Percentiles rank a stretch among this genome's conserved stretches.
Evolutionary conservation across 2,888 invertebrate species (phyloP).

Genomic region (Limenitis camilla): DNA sequence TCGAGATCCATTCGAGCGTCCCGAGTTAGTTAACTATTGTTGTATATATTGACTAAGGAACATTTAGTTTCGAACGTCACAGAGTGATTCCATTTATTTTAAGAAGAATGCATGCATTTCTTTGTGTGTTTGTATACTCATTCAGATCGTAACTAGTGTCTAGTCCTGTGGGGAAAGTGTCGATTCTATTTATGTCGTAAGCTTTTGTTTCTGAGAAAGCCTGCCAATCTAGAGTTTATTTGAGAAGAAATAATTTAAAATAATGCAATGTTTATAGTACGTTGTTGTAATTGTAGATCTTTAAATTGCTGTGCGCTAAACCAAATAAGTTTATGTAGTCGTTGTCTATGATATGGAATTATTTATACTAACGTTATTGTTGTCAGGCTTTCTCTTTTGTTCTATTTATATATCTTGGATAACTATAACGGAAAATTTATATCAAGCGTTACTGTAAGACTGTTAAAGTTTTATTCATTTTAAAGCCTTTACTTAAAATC

Average conservation of each 20-base stretch:
- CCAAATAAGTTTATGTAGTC: conserved; percentile 54
- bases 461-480: conserved; percentile 21
- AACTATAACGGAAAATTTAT: conserved; percentile 27
- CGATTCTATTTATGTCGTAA: conserved; percentile 66
- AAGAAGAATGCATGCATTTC: conserved; percentile 73
- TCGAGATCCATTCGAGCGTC: conserved; percentile 23
- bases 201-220: conserved; percentile 55
- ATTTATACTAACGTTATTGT: conserved; percentile 32
- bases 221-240: conserved; percentile 40
- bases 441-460: conserved; percentile 27
- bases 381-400: conserved; percentile 52
- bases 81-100: conserved; percentile 72
- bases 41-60: conserved; percentile 58
- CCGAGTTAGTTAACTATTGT: conserved; percentile 31
- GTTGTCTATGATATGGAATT: conserved; percentile 18
- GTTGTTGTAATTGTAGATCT: conserved; percentile 36
- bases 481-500: conserved; percentile 9
- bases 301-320: conserved; percentile 59
- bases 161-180: conserved; percentile 65
- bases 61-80: conserved; percentile 56
- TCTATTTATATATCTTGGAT: conserved; percentile 14
- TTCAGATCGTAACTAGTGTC: conserved; percentile 63
- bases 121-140: conserved; percentile 70
- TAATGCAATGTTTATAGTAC: conserved; percentile 27
- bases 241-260: conserved; percentile 26